Evolutionary conservation across 2,113 vertebrate genomes (phyloP).

Genomic region (Pionites leucogaster): DNA sequence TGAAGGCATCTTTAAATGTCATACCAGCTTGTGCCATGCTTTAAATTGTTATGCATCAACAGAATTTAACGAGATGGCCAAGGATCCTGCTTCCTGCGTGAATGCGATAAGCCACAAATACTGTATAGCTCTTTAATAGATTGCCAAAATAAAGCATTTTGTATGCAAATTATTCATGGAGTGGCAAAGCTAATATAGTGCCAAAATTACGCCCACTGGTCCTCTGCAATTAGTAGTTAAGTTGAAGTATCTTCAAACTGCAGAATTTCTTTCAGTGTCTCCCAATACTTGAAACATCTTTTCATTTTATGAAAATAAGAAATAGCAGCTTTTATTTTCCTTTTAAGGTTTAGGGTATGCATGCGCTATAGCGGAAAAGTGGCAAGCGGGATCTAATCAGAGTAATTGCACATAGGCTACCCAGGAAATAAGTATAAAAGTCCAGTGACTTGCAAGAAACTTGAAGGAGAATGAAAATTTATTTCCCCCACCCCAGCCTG

Average conservation of each 20-base stretch:
- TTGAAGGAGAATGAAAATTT: not conserved
- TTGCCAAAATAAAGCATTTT: constrained; percentile 99
- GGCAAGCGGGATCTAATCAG: constrained; percentile 55
- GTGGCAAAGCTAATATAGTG: constrained; percentile 98
- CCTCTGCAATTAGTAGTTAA: constrained; percentile 98
- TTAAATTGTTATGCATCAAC: constrained; percentile 99
- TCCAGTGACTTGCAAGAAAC: constrained; percentile 38
- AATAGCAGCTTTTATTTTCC: constrained; percentile 68
- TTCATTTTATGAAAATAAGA: constrained; percentile 72
- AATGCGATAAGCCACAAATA: constrained; percentile 98
- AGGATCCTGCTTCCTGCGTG: constrained; percentile 98
- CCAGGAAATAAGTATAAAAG: constrained; percentile 40
- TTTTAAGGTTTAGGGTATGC: constrained; percentile 44
- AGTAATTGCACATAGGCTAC: constrained; percentile 45
- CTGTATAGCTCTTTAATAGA: constrained; percentile 99
- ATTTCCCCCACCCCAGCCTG: not conserved
- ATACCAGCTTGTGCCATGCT: constrained; percentile 98
- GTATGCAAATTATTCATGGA: constrained; percentile 99
- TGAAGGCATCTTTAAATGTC: constrained; percentile 99
- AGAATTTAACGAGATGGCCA: constrained; percentile 99
- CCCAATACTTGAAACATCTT: constrained; percentile 71
- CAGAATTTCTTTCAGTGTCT: constrained; percentile 74
- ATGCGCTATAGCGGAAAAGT: not conserved
- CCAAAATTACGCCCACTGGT: constrained; percentile 86
- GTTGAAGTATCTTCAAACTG: constrained; percentile 83